These are phyloP conservation scores for Struthio camelus DNA, from an alignment of 2,113 vertebrate genomes.

Conservation along the genomic window DNA sequence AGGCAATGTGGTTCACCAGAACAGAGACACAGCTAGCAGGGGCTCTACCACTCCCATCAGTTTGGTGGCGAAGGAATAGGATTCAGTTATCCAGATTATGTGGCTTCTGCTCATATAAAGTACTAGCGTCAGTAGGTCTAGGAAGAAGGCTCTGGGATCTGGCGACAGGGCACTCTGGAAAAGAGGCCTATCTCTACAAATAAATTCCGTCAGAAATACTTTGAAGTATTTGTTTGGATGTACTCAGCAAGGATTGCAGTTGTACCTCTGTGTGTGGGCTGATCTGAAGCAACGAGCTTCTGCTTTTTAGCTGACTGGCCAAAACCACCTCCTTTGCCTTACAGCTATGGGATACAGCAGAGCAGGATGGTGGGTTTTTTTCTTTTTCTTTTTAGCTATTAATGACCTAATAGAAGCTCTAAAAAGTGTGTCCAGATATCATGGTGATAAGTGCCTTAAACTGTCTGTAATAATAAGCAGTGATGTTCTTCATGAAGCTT, in stretches of 20 bases:
- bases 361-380: not conserved
- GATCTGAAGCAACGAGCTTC: not conserved
- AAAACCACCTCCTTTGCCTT: not conserved
- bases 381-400: constrained; percentile 4
- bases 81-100: not conserved
- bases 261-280: not conserved
- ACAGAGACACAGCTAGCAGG: not conserved
- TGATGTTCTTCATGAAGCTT: constrained; percentile 21
- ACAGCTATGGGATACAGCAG: not conserved
- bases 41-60: not conserved
- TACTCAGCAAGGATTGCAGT: not conserved
- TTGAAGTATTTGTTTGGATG: not conserved
- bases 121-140: not conserved
- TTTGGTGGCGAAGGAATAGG: not conserved
- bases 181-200: not conserved
- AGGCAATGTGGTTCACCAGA: not conserved
- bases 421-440: constrained; percentile 30
- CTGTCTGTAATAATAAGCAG: constrained; percentile 34
- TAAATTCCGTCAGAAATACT: not conserved
- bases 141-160: not conserved
- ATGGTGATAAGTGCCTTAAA: constrained; percentile 39
- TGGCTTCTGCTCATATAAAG: not conserved
- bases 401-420: not conserved
- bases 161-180: not conserved
- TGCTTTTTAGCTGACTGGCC: not conserved